Conservation (phyloP, 1,140 invertebrate genomes). For the Centruroides vittatus region DNA sequence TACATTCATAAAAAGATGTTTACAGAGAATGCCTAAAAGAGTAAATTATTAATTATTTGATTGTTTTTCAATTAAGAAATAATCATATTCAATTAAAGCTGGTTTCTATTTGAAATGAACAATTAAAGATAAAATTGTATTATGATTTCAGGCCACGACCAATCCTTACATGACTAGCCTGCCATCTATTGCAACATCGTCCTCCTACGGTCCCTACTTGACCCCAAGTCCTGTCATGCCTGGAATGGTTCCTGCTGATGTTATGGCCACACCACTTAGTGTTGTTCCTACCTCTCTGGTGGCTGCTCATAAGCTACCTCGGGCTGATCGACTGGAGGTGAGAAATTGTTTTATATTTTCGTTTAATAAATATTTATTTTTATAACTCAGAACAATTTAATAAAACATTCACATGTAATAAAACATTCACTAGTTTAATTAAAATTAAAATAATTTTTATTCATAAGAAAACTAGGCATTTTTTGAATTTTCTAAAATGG, state of each 20-base stretch:
- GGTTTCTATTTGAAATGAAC: too few species aligned
- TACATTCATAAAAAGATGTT: too few species aligned
- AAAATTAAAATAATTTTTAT: too few species aligned
- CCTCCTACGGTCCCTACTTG: conserved; percentile 73
- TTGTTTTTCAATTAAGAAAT: too few species aligned
- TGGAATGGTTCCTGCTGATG: conserved; percentile 12
- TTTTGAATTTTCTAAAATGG: too few species aligned
- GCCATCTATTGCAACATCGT: conserved; percentile 45
- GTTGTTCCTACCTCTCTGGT: conserved; percentile 36
- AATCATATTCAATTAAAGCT: too few species aligned
- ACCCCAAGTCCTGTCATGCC: conserved; percentile 22
- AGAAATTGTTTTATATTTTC: conserved; percentile 15
- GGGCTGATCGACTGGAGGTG: conserved; percentile 92
- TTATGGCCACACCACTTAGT: conserved; percentile 9
- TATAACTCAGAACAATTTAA: background rate
- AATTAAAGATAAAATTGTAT: too few species aligned
- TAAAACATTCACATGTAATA: background rate
- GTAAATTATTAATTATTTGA: too few species aligned
- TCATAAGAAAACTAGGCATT: too few species aligned
- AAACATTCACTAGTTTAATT: background rate
- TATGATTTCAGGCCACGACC: conserved; percentile 41
- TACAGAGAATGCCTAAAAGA: too few species aligned
- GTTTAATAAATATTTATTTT: background rate
- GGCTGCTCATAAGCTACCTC: conserved; percentile 67
- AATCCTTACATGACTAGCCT: conserved; percentile 56